Evolutionary conservation across 2,113 vertebrate genomes (phyloP).

Genomic region (Murina feae): DNA sequence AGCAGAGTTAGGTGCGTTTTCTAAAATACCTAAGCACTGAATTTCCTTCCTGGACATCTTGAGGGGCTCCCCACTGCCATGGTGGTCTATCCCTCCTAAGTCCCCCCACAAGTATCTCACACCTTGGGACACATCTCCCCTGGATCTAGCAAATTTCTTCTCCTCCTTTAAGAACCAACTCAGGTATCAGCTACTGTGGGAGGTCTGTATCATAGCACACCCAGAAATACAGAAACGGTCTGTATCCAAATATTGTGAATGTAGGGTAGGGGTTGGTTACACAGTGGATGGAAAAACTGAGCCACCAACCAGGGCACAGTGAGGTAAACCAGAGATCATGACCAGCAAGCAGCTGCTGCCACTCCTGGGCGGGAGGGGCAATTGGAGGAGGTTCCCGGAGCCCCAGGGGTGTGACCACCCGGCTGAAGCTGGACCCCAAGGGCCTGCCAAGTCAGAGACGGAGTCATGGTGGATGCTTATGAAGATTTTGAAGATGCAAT

Average conservation of each 20-base stretch:
- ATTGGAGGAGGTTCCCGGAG: not conserved
- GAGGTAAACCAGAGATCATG: not conserved
- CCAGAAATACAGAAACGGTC: not conserved
- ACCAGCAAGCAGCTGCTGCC: not conserved
- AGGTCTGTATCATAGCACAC: not conserved
- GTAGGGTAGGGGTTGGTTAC: not conserved
- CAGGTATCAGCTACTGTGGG: not conserved
- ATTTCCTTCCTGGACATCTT: not conserved
- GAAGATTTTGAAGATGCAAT: not conserved
- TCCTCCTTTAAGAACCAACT: not conserved
- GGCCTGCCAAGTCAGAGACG: not conserved
- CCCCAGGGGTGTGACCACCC: too few relatives aligned
- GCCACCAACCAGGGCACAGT: not conserved
- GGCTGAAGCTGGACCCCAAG: not conserved
- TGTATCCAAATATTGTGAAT: not conserved
- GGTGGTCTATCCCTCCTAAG: not conserved
- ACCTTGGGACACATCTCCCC: not conserved
- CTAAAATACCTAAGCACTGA: not conserved
- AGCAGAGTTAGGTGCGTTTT: not conserved
- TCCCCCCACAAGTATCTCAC: not conserved
- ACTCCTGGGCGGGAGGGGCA: not conserved
- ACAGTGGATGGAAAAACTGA: not conserved
- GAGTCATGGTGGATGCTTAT: not conserved
- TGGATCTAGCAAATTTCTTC: not conserved
- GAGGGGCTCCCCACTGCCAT: not conserved